These are phyloP conservation scores for Anorthoa munda DNA, from an alignment of 2,888 invertebrate genomes.

Conservation along the genomic window DNA sequence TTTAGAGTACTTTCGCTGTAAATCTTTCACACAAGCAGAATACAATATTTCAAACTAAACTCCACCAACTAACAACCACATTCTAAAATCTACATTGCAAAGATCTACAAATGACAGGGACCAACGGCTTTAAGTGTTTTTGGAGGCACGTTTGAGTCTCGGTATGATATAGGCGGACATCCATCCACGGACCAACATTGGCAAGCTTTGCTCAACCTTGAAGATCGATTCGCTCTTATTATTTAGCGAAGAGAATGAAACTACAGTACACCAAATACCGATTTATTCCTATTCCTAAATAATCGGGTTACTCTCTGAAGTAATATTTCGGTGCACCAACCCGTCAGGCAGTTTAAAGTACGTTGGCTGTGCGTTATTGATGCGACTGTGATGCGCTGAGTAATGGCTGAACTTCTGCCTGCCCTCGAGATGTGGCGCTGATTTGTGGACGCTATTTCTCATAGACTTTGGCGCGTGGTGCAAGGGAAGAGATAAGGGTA, in stretches of 20 bases:
- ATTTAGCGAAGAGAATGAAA: too few relatives aligned
- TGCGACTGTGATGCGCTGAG: slow-evolving; percentile 55
- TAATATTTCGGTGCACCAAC: slow-evolving; percentile 43
- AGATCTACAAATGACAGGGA: too few relatives aligned
- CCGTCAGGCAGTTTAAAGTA: slow-evolving; percentile 46
- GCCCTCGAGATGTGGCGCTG: slow-evolving; percentile 65
- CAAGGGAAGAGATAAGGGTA: slow-evolving; percentile 23
- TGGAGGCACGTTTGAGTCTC: too few relatives aligned
- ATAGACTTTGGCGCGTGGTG: slow-evolving; percentile 60
- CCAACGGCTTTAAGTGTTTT: too few relatives aligned
- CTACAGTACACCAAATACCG: neutral
- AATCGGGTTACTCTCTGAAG: neutral
- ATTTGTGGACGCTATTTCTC: slow-evolving; percentile 77
- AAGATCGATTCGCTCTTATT: too few relatives aligned
- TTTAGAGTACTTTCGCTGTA: slow-evolving; percentile 40
- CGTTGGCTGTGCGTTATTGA: slow-evolving; percentile 41
- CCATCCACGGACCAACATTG: too few relatives aligned
- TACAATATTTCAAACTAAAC: neutral
- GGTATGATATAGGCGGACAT: too few relatives aligned
- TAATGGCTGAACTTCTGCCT: slow-evolving; percentile 64
- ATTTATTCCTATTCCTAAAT: slow-evolving; percentile 20
- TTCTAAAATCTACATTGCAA: neutral
- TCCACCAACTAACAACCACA: neutral
- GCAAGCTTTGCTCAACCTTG: too few relatives aligned
- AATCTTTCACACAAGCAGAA: neutral